Percentiles rank a stretch among this genome's conserved stretches.
Conservation (phyloP, 2,888 invertebrate species). For the Toxonevra muliebris region DNA sequence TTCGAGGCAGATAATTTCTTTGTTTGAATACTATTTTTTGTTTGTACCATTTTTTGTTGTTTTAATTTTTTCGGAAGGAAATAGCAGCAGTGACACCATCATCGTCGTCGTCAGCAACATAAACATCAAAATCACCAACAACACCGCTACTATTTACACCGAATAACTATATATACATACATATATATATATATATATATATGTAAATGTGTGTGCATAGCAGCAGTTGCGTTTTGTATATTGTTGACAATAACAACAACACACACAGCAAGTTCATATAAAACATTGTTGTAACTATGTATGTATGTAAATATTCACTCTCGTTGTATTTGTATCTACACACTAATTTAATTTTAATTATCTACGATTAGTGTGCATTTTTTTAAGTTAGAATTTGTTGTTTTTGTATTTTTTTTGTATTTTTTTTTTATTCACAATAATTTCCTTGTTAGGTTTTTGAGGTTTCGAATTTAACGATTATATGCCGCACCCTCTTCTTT, state of each 20-base stretch:
- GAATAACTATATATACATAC: too few species aligned
- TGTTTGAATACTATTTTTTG: background rate
- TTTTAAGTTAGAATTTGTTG: slow-evolving; percentile 14
- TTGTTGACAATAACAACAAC: slow-evolving; percentile 11
- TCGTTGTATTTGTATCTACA: slow-evolving; percentile 17
- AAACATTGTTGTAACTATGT: background rate
- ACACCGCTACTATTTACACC: background rate
- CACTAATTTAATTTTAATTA: slow-evolving; percentile 37
- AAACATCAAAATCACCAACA: background rate
- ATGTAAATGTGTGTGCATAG: too few species aligned
- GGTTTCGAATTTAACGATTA: too few species aligned
- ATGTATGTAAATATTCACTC: background rate
- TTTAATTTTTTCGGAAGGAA: background rate
- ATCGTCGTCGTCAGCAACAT: slow-evolving; percentile 3
- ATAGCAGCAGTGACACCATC: background rate
- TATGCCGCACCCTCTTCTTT: too few species aligned
- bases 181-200: too few species aligned
- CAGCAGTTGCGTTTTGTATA: slow-evolving; percentile 18
- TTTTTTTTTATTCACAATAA: background rate
- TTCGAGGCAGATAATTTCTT: background rate
- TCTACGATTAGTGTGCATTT: slow-evolving; percentile 34
- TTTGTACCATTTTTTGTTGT: slow-evolving; percentile 2
- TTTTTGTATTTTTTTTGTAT: slow-evolving; percentile 4
- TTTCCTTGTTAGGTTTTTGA: background rate
- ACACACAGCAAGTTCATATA: slow-evolving; percentile 1